Conservation (phyloP, 2,113 vertebrate genomes). For the Phaethon lepturus region DNA sequence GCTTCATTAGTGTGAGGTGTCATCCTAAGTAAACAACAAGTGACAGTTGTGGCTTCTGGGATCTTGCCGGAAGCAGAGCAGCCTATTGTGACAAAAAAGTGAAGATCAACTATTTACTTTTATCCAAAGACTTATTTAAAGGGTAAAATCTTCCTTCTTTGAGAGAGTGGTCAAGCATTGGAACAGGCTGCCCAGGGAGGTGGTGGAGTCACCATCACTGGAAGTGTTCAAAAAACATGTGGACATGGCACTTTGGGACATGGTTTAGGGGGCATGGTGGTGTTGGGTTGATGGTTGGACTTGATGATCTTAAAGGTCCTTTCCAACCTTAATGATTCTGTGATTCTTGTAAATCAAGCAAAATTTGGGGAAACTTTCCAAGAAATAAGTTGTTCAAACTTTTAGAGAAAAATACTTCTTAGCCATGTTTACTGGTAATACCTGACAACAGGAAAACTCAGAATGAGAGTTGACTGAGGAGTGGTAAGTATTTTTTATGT, state of each 20-base stretch:
- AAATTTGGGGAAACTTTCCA: background rate
- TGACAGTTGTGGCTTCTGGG: background rate
- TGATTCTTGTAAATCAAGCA: background rate
- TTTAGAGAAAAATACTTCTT: background rate
- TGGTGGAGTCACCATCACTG: too few species aligned
- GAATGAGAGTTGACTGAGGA: background rate
- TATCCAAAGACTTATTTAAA: background rate
- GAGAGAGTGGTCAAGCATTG: too few species aligned
- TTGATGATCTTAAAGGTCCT: too few species aligned
- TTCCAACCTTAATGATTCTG: too few species aligned
- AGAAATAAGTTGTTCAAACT: background rate
- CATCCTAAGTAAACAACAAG: background rate
- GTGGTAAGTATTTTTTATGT: constrained; percentile 2
- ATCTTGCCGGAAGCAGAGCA: background rate
- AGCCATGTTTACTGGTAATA: background rate
- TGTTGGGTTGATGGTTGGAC: too few species aligned
- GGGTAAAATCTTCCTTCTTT: background rate
- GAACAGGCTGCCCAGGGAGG: too few species aligned
- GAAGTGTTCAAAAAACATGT: too few species aligned
- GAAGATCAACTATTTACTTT: background rate
- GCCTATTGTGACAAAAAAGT: background rate
- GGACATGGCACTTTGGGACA: too few species aligned
- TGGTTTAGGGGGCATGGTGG: too few species aligned
- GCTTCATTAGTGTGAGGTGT: background rate
- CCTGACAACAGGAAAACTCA: background rate